Conservation (phyloP, 2,113 vertebrate species). For the Ivindomyrus marchei region DNA sequence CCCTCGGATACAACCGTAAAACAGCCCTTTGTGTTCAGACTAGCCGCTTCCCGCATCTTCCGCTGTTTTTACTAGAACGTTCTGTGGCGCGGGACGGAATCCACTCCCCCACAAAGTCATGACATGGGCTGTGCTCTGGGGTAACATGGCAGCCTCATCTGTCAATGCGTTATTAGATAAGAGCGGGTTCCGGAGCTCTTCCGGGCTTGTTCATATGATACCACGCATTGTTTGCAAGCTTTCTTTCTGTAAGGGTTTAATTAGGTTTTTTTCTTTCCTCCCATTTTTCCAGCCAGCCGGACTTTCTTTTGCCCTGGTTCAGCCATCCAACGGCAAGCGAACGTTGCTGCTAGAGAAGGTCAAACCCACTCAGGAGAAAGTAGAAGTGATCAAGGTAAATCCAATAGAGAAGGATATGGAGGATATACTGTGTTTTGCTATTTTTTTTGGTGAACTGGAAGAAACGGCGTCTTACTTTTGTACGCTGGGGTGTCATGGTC, state of each 20-base stretch:
- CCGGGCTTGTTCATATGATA: neutral
- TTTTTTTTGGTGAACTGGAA: neutral
- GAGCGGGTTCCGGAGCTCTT: neutral
- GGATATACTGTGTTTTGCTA: neutral
- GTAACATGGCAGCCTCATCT: neutral
- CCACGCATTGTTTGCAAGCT: neutral
- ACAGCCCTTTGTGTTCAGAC: neutral
- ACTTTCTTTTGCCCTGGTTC: slow-evolving; percentile 76
- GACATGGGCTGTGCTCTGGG: neutral
- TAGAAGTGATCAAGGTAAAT: slow-evolving; percentile 84
- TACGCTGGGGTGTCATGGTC: slow-evolving; percentile 42
- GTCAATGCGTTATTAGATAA: neutral
- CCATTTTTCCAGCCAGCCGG: slow-evolving; percentile 64
- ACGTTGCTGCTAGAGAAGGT: slow-evolving; percentile 68
- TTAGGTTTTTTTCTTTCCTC: neutral
- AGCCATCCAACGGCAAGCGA: slow-evolving; percentile 50
- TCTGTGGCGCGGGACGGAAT: neutral
- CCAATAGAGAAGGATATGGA: neutral
- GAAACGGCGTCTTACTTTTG: neutral
- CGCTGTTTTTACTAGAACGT: neutral
- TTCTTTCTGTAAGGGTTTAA: neutral
- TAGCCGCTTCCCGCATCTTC: neutral
- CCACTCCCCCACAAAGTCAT: neutral
- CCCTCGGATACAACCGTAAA: neutral
- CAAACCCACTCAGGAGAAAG: slow-evolving; percentile 73